Evolutionary conservation across 2,797 vertebrate species (phyloP), one percentile per base, ranked within the genome.

Genomic region (Gobio occitaniae): DNA sequence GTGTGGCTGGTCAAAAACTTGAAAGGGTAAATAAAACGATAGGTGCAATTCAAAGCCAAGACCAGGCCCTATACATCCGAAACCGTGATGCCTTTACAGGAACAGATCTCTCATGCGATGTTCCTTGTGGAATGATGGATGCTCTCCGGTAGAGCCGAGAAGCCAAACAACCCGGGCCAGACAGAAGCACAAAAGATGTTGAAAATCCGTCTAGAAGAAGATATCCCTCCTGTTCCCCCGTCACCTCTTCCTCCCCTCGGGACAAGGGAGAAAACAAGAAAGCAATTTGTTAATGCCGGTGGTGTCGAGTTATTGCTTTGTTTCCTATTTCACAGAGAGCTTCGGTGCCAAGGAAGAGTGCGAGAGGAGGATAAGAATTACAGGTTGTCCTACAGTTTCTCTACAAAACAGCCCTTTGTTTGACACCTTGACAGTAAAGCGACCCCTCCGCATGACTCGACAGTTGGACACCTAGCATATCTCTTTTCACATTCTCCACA

Each of bases 51-150:
- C 48, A 69, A 76, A 84, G 68, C 6, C 41, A 70, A 70, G 8
- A 13, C 47, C 81, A 56, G n/a, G 38, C 19, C 11, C 72, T 84
- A 87, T 44, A 32, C 15, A 16, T 70, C 41, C 19, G 21, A 61
- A 72, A 78, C 68, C 6, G 41, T 11, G 47, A 25, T 29, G 3
- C 38, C 21, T 59, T 83, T 59, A 59, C 36, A 38, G 48, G 70
- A 84, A 66, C 47, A 25, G 25, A 36, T 59, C 56, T 75, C 47
- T 63, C 29, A 65, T 54, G 54, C 7, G 91, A 92, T 91, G 91
- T 91, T 93, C 93, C 36, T 93, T 94, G 92, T 92, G 90, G 93
- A 94, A 93, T 93, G 92, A 95, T 92, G 90, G 92, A 92, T 93
- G 90, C 89, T 91, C 84, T 93, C 91, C 86, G 91, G 89, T 86